These are phyloP conservation scores for Diadumene lineata DNA, from an alignment of 92 coral and sea anemone species.

Conservation along the genomic window DNA sequence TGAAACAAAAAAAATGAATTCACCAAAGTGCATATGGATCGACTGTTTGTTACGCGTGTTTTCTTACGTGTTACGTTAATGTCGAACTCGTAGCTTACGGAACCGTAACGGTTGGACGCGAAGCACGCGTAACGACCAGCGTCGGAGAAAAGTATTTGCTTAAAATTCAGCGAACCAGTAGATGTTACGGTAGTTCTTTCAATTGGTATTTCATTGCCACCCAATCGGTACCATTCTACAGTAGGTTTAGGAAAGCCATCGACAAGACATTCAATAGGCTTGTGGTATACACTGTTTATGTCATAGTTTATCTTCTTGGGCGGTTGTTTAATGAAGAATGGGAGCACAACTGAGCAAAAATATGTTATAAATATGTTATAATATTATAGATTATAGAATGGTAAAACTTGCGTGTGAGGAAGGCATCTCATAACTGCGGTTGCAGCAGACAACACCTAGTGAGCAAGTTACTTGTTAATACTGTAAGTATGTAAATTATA, in stretches of 20 bases:
- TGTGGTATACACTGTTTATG: constrained; percentile 30
- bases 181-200: constrained; percentile 37
- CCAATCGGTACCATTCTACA: constrained; percentile 61
- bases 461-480: too few species aligned
- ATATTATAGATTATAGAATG: background rate
- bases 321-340: constrained; percentile 70
- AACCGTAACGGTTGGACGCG: constrained; percentile 48
- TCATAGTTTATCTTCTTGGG: constrained; percentile 47
- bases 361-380: constrained; percentile 1
- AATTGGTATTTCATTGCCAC: constrained; percentile 23
- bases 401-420: too few species aligned
- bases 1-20: background rate
- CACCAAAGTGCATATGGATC: background rate
- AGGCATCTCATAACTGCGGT: too few species aligned
- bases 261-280: constrained; percentile 50
- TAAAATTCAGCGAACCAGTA: constrained; percentile 50
- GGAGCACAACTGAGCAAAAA: constrained; percentile 44
- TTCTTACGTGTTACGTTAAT: constrained; percentile 66
- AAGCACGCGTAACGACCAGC: constrained; percentile 82
- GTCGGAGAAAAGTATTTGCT: constrained; percentile 50
- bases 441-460: too few species aligned
- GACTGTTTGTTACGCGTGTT: background rate
- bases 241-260: constrained; percentile 52
- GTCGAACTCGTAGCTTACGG: constrained; percentile 53
- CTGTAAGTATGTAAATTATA: too few species aligned